Conservation (phyloP, 2,113 vertebrate genomes). For the Ramphastos sulfuratus region DNA sequence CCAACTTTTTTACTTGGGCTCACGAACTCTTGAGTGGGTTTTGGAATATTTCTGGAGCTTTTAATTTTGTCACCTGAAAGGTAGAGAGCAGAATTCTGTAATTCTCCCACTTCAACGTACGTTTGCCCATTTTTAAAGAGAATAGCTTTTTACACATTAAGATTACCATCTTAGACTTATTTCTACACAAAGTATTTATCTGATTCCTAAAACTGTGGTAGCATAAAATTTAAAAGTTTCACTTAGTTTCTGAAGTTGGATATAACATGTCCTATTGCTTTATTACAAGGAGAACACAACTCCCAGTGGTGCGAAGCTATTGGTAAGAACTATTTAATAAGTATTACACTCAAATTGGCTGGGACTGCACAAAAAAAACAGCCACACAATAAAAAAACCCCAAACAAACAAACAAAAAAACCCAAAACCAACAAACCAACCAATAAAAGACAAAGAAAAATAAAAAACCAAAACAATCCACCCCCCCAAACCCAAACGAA, state of each 20-base stretch:
- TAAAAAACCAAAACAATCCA: background rate
- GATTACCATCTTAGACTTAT: background rate
- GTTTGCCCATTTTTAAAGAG: background rate
- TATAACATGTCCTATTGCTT: background rate
- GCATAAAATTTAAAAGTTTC: background rate
- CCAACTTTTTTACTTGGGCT: background rate
- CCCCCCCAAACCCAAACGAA: background rate
- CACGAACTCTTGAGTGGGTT: background rate
- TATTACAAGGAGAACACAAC: background rate
- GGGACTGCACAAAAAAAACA: background rate
- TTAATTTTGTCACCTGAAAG: background rate
- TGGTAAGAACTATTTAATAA: background rate
- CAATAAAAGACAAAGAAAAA: too few species aligned
- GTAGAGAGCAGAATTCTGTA: background rate
- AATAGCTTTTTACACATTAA: background rate
- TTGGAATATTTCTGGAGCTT: background rate
- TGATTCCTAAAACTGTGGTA: background rate
- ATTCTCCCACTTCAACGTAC: background rate
- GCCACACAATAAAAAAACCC: too few species aligned
- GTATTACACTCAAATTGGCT: background rate
- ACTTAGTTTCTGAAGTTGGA: background rate
- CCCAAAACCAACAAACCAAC: too few species aligned
- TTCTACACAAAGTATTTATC: background rate
- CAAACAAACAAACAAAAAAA: too few species aligned
- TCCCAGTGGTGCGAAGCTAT: background rate